phyloP scores from a whole-genome alignment of 2,113 vertebrate species.

The Apteryx owenii region DNA sequence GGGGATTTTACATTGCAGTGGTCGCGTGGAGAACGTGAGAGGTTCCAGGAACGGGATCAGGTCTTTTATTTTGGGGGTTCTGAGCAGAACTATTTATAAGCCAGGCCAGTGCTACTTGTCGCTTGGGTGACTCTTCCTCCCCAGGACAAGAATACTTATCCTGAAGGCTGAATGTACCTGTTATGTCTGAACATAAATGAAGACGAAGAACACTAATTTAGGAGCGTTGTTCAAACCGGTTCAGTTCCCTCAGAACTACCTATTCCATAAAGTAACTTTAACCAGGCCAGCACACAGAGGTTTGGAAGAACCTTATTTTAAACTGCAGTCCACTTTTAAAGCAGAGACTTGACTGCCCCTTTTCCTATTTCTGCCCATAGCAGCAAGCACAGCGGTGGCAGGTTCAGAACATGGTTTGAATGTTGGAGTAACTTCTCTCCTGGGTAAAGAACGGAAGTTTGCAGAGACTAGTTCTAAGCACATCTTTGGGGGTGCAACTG shows the following conservation, averaged over 20 bases:
- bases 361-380: neutral
- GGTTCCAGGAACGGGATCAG: neutral
- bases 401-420: neutral
- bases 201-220: neutral
- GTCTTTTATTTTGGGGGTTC: constrained; percentile 5
- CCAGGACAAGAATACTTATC: neutral
- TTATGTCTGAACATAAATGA: neutral
- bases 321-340: neutral
- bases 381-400: neutral
- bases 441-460: neutral
- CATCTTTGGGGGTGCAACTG: neutral
- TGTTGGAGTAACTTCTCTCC: neutral
- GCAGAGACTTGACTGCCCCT: neutral
- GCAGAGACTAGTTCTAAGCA: neutral
- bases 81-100: constrained; percentile 1
- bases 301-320: neutral
- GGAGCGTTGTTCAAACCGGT: neutral
- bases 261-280: neutral
- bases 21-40: constrained; percentile 8
- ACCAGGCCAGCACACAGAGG: neutral
- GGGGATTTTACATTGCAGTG: neutral
- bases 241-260: neutral
- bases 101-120: neutral
- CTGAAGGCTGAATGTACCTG: rapidly evolving
- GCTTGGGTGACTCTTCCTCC: neutral